phyloP scores from a whole-genome alignment of 2,797 vertebrate species.

The Pseudotriccus pelzelni region DNA sequence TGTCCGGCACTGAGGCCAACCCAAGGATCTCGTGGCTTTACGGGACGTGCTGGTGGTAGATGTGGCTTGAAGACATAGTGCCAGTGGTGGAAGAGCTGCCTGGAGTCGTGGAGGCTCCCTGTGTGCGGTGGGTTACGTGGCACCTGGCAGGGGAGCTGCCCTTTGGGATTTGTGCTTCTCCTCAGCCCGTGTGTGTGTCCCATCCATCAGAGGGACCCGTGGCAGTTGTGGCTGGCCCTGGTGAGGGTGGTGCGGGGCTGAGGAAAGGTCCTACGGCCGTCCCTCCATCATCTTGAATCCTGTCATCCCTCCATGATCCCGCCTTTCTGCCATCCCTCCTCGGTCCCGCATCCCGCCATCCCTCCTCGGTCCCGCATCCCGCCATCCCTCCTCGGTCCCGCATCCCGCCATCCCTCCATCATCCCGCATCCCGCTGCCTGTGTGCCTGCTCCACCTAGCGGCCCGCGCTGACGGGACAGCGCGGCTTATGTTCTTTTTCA shows the following conservation, averaged over 20 bases:
- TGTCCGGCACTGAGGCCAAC: neutral
- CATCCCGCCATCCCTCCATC: neutral
- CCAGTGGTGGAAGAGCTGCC: neutral
- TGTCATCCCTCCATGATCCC: too few relatives aligned
- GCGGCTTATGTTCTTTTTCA: accelerated
- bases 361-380: too few relatives aligned
- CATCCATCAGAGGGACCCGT: accelerated
- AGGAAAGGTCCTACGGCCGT: neutral
- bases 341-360: neutral
- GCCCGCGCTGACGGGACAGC: neutral
- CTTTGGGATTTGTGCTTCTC: neutral
- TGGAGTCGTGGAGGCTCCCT: accelerated
- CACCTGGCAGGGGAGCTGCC: neutral
- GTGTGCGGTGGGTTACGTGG: accelerated
- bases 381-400: too few relatives aligned
- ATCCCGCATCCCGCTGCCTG: neutral
- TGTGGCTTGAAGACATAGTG: neutral
- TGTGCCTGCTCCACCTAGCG: neutral
- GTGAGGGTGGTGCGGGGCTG: neutral
- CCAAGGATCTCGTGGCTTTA: neutral
- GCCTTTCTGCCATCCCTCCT: neutral
- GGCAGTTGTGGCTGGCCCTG: neutral
- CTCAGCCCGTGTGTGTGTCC: neutral
- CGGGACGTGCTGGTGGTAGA: accelerated
- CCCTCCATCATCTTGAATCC: too few relatives aligned